Conservation (phyloP, 1,140 invertebrate genomes). For the Eubasilissa regina region DNA sequence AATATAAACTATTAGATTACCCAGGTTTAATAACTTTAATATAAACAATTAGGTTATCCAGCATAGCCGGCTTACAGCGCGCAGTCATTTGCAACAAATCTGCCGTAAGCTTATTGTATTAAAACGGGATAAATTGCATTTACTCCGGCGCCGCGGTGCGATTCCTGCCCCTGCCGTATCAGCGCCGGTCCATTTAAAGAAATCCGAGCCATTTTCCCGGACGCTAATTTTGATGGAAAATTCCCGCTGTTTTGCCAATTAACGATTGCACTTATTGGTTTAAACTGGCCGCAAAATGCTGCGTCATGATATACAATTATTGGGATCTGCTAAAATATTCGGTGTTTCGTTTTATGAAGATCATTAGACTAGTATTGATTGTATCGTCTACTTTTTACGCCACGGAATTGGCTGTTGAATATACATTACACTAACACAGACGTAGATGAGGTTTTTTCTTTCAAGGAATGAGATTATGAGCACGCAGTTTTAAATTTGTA, state of each 20-base stretch:
- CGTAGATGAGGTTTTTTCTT: no score
- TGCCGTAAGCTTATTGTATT: constrained; percentile 34
- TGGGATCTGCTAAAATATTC: neutral
- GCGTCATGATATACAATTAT: neutral
- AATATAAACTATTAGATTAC: neutral
- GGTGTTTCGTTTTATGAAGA: neutral
- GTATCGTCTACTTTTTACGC: no score
- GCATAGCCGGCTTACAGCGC: constrained; percentile 2
- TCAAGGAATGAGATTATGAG: no score
- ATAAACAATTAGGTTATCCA: constrained; percentile 23
- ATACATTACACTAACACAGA: no score
- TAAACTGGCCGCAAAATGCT: neutral
- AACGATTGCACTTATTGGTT: constrained; percentile 9
- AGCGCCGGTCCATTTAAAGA: constrained; percentile 19
- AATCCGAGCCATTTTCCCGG: constrained; percentile 24
- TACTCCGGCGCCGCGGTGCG: neutral
- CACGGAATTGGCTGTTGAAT: no score
- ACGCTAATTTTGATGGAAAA: constrained; percentile 25
- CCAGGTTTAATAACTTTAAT: neutral
- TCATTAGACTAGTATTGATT: neutral
- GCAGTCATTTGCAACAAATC: constrained; percentile 36
- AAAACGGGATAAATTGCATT: constrained; percentile 15
- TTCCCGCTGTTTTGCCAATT: constrained; percentile 31
- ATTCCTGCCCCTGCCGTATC: neutral
- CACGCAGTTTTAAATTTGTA: no score